Percentiles rank a stretch among this genome's conserved stretches.
phyloP scores from a whole-genome alignment of 1,140 invertebrate genomes.

The Plectrocnemia conspersa region DNA sequence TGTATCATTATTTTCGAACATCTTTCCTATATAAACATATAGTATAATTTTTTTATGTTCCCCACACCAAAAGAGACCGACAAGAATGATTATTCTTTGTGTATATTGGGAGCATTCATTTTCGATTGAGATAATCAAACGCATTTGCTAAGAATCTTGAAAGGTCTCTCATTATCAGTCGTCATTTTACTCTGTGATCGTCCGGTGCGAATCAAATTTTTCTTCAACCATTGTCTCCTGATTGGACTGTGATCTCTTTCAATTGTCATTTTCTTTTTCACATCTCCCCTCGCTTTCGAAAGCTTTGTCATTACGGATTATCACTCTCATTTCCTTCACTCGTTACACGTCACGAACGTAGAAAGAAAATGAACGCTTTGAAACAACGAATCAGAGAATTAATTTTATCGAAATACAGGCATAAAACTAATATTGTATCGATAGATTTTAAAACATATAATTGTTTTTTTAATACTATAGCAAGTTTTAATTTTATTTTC shows the following conservation, averaged over 20 bases:
- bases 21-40: no score
- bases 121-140: no score
- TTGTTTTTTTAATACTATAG: no score
- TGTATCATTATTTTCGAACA: no score
- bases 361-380: background rate
- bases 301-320: slow-evolving; percentile 15
- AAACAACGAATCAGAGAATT: background rate
- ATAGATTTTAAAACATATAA: no score
- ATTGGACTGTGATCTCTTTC: slow-evolving; percentile 23
- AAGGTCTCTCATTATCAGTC: slow-evolving; percentile 13
- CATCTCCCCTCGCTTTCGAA: background rate
- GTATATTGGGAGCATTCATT: no score
- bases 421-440: no score
- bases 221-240: slow-evolving; percentile 20
- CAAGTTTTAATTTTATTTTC: no score
- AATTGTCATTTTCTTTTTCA: slow-evolving; percentile 21
- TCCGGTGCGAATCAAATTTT: slow-evolving; percentile 19
- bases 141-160: slow-evolving; percentile 11
- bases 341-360: slow-evolving; percentile 4
- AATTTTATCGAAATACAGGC: background rate
- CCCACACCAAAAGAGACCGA: no score
- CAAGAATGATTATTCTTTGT: no score
- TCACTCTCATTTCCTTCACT: slow-evolving; percentile 17
- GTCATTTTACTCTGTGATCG: slow-evolving; percentile 9
- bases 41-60: no score